A percentile compares a stretch with the other conserved stretches of the same genome.
Conservation (phyloP, 2,797 vertebrate genomes). For the Nyctalus aviator region DNA sequence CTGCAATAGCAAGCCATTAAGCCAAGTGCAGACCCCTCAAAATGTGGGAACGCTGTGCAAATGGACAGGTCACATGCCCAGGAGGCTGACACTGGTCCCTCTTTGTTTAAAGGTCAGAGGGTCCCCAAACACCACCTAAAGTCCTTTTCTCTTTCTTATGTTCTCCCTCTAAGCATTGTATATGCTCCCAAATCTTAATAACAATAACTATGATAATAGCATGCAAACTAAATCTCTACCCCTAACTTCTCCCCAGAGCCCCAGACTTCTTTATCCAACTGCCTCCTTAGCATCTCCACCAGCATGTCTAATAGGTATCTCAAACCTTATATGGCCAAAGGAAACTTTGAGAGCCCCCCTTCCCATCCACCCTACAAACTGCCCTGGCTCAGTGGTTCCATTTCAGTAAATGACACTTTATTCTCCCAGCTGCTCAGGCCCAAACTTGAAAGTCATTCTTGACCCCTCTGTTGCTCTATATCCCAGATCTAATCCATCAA, state of each 20-base stretch:
- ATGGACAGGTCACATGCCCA: too few species aligned
- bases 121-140: too few species aligned
- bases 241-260: background rate
- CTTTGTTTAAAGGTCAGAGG: too few species aligned
- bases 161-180: background rate
- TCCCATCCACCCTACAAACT: fast-evolving
- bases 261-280: background rate
- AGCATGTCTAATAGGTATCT: background rate
- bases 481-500: background rate
- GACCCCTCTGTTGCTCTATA: background rate
- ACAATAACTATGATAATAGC: background rate
- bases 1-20: too few species aligned
- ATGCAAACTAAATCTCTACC: background rate
- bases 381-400: background rate
- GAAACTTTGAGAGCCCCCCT: background rate
- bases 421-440: background rate
- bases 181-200: background rate
- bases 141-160: too few species aligned
- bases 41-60: too few species aligned
- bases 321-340: background rate
- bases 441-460: background rate
- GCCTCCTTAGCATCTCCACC: background rate
- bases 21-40: too few species aligned
- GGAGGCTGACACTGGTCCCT: too few species aligned
- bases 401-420: background rate